A percentile compares a stretch with the other conserved stretches of the same genome.
These are phyloP conservation scores for Apis dorsata DNA, from an alignment of 1,140 invertebrate genomes.

Conservation along the genomic window DNA sequence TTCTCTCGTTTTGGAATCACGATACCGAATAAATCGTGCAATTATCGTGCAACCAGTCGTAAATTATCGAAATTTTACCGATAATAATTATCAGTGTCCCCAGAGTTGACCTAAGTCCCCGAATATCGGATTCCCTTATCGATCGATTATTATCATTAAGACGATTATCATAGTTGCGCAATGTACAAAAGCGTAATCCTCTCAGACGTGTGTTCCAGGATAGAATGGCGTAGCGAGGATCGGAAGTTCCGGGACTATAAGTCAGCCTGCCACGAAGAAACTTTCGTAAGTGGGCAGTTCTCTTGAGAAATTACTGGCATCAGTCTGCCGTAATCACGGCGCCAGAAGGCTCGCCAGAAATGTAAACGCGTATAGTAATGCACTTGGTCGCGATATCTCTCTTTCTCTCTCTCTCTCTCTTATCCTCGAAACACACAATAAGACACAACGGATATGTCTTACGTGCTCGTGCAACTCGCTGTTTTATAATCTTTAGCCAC, in stretches of 20 bases:
- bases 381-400: constrained; percentile 44
- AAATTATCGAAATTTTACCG: not conserved
- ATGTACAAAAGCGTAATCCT: constrained; percentile 3
- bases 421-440: constrained; percentile 47
- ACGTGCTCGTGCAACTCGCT: not conserved
- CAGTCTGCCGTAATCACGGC: constrained; percentile 64
- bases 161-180: constrained; percentile 6
- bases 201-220: not conserved
- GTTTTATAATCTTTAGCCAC: constrained; percentile 14
- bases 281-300: constrained; percentile 66
- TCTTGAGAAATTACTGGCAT: constrained; percentile 64
- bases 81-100: not conserved
- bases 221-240: not conserved
- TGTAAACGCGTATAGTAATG: constrained; percentile 62
- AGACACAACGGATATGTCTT: constrained; percentile 17
- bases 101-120: not conserved
- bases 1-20: not conserved
- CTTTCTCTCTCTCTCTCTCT: constrained; percentile 31
- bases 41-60: not conserved
- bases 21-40: not conserved
- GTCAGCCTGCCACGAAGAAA: constrained; percentile 52
- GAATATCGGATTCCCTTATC: not conserved
- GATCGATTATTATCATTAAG: constrained; percentile 20
- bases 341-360: constrained; percentile 51
- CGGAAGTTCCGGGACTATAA: constrained; percentile 55